Conservation (phyloP, 2,113 vertebrate genomes). For the Clinocottus analis region DNA sequence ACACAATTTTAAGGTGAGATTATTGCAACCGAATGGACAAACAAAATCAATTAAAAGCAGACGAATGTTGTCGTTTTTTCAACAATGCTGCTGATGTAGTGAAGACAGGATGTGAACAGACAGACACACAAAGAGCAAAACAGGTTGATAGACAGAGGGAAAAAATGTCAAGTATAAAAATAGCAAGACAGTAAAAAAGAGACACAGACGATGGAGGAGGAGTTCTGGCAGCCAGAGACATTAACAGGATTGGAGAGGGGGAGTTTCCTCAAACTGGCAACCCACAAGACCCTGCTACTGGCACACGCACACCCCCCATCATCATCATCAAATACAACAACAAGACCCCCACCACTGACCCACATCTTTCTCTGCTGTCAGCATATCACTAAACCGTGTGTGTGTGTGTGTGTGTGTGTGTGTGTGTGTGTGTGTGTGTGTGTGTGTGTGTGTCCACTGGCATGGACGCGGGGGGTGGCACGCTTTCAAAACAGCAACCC, state of each 20-base stretch:
- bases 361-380: conserved; percentile 62
- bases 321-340: conserved; percentile 34
- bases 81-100: not conserved
- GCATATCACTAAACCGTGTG: conserved; percentile 30
- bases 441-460: conserved; percentile 2
- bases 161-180: not conserved
- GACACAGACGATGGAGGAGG: conserved; percentile 14
- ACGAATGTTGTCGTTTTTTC: no score
- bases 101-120: conserved; percentile 7
- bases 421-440: conserved; percentile 8
- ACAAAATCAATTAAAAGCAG: not conserved
- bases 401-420: conserved; percentile 6
- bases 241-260: conserved; percentile 62
- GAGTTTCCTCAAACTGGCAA: conserved; percentile 64
- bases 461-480: not conserved
- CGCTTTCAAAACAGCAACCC: conserved; percentile 11
- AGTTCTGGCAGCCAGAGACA: conserved; percentile 29
- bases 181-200: conserved; percentile 13
- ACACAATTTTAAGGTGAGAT: not conserved
- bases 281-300: conserved; percentile 30
- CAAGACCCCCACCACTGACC: conserved; percentile 65
- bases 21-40: not conserved
- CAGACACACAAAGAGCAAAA: not conserved
- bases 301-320: conserved; percentile 12
- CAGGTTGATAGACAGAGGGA: not conserved